These are phyloP conservation scores for Ectropis grisescens DNA, from an alignment of 1,140 invertebrate genomes.

Conservation along the genomic window DNA sequence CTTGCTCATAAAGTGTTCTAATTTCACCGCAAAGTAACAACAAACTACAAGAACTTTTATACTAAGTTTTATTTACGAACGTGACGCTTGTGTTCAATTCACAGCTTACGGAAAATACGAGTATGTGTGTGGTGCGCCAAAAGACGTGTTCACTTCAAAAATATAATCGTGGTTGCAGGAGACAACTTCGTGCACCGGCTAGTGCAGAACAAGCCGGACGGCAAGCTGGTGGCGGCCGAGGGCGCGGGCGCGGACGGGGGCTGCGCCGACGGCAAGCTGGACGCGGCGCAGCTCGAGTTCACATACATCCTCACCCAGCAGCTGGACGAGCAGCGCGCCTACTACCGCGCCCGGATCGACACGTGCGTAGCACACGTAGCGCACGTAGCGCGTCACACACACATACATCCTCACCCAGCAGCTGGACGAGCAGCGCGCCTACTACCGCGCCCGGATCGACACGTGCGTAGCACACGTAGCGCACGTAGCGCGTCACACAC, in stretches of 20 bases:
- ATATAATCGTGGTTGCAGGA: no score
- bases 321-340: constrained; percentile 92
- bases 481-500: constrained; percentile 95
- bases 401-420: constrained; percentile 98
- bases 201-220: constrained; percentile 97
- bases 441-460: constrained; percentile 80
- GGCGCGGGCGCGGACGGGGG: constrained; percentile 75
- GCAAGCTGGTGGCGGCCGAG: constrained; percentile 91
- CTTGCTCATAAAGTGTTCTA: no score
- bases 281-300: constrained; percentile 95
- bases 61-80: no score
- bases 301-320: constrained; percentile 98
- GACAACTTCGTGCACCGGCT: constrained; percentile 98
- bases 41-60: no score
- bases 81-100: no score
- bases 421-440: constrained; percentile 92
- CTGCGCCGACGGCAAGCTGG: constrained; percentile 88
- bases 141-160: no score
- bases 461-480: constrained; percentile 87
- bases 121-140: no score
- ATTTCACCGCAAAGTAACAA: no score
- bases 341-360: constrained; percentile 80
- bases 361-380: constrained; percentile 87
- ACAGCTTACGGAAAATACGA: no score
- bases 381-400: constrained; percentile 95